These are phyloP conservation scores for Myzus persicae DNA, from an alignment of 1,140 invertebrate genomes.

Conservation along the genomic window DNA sequence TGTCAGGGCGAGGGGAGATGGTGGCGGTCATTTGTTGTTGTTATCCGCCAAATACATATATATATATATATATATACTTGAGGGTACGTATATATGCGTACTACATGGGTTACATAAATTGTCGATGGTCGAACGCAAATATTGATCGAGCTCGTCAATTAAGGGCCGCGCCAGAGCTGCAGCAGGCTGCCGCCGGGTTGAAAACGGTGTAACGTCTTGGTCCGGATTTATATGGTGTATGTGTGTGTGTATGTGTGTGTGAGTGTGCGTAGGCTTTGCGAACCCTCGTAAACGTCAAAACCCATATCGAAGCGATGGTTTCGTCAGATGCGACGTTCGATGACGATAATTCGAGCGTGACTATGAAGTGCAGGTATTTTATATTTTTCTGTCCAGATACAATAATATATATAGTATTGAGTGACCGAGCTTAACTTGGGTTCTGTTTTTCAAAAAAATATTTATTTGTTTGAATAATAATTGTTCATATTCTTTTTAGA, in stretches of 20 bases:
- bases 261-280: background rate
- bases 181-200: background rate
- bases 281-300: conserved; percentile 33
- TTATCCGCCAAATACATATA: background rate
- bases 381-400: background rate
- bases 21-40: conserved; percentile 51
- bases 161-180: background rate
- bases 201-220: conserved; percentile 24
- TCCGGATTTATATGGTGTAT: background rate
- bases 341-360: too few relatives aligned
- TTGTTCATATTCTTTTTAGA: too few relatives aligned
- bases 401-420: background rate
- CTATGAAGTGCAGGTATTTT: too few relatives aligned
- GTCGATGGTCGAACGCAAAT: conserved; percentile 24
- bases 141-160: conserved; percentile 53
- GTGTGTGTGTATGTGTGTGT: background rate
- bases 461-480: too few relatives aligned
- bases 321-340: background rate
- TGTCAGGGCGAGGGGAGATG: background rate
- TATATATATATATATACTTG: background rate
- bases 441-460: too few relatives aligned
- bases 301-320: background rate
- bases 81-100: background rate
- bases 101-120: background rate
- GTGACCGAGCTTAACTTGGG: too few relatives aligned